Conservation (phyloP, 2,797 vertebrate genomes). For the Bovichtus diacanthus region DNA sequence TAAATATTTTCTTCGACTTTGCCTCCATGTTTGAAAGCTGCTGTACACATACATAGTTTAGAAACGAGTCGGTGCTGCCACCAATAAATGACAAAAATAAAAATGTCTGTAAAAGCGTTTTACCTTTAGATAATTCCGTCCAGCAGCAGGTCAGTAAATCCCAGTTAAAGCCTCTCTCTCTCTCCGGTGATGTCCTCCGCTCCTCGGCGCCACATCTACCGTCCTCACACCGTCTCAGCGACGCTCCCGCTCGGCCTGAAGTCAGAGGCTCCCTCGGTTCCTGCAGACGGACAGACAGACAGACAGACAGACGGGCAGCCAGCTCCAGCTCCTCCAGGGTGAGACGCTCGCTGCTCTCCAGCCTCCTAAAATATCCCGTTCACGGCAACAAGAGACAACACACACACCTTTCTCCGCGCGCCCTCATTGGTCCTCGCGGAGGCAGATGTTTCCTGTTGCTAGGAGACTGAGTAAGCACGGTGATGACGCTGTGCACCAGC, state of each 20-base stretch:
- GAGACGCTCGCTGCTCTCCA: slow-evolving; percentile 53
- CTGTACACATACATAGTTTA: background rate
- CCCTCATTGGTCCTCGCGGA: slow-evolving; percentile 90
- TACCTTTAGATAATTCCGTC: slow-evolving; percentile 26
- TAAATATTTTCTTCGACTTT: background rate
- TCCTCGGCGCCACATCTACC: slow-evolving; percentile 21
- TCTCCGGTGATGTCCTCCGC: background rate
- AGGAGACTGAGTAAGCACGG: slow-evolving; percentile 90
- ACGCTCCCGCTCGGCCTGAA: slow-evolving; percentile 36
- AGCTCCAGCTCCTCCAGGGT: slow-evolving; percentile 39
- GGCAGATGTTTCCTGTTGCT: slow-evolving; percentile 95
- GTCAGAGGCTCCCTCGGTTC: slow-evolving; percentile 4
- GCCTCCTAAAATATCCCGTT: slow-evolving; percentile 79
- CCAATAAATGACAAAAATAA: background rate
- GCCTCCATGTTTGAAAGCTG: background rate
- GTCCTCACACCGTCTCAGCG: slow-evolving; percentile 38
- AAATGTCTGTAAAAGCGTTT: background rate
- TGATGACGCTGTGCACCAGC: slow-evolving; percentile 84
- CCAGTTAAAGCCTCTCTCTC: background rate
- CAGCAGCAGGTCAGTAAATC: slow-evolving; percentile 21
- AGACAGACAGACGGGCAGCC: background rate
- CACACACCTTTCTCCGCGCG: slow-evolving; percentile 44
- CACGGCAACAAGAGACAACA: slow-evolving; percentile 62
- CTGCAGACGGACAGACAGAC: background rate
- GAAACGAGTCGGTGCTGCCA: background rate